Conservation (phyloP, 2,888 invertebrate species). For the Diadegma fenestrale region DNA sequence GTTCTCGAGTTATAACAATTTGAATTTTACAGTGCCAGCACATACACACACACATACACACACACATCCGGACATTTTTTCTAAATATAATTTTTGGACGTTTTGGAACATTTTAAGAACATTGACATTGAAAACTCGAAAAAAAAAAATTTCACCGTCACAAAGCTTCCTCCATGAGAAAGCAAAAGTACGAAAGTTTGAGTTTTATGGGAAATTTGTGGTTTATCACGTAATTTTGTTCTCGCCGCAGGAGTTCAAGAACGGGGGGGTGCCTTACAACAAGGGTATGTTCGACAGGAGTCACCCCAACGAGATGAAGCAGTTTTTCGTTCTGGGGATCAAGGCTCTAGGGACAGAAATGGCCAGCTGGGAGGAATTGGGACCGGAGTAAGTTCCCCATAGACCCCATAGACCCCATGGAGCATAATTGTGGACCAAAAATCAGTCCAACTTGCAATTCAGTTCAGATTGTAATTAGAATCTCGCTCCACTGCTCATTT, state of each 20-base stretch:
- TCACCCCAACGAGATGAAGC: constrained; percentile 63
- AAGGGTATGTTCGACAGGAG: constrained; percentile 73
- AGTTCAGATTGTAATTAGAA: not conserved
- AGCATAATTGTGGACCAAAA: not conserved
- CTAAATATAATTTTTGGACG: too few species aligned
- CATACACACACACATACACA: too few species aligned
- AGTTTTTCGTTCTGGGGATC: constrained; percentile 69
- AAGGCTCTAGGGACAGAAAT: constrained; percentile 69
- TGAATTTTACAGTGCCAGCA: too few species aligned
- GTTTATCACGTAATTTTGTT: constrained; percentile 22
- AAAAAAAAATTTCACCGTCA: not conserved
- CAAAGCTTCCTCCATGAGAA: too few species aligned
- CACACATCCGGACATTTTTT: too few species aligned
- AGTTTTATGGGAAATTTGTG: constrained; percentile 20
- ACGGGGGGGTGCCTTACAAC: constrained; percentile 67
- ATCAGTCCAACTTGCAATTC: not conserved
- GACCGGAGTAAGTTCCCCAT: constrained; percentile 69
- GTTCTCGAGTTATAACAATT: too few species aligned
- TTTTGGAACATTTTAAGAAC: too few species aligned
- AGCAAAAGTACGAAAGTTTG: too few species aligned
- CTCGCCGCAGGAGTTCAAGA: constrained; percentile 74
- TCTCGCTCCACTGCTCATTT: not conserved
- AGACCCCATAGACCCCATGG: not conserved
- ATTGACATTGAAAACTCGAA: too few species aligned
- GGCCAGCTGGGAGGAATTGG: constrained; percentile 75